Evolutionary conservation across 2,888 invertebrate genomes (phyloP).

Genomic region (Apomyelois bistriatella): DNA sequence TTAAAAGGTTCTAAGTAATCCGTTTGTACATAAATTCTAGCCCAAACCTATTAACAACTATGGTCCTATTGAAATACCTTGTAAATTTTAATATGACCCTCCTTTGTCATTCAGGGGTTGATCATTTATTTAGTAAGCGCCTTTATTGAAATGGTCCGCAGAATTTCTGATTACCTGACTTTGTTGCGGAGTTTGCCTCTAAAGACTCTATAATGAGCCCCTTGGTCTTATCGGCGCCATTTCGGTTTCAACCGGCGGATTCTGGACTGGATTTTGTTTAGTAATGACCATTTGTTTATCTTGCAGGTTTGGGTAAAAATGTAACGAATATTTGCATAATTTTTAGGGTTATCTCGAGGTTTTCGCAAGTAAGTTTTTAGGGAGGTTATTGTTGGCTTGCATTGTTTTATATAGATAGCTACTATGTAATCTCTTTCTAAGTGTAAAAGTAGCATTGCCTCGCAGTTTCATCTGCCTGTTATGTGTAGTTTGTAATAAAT

Average conservation of each 20-base stretch:
- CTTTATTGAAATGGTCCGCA: constrained; percentile 12
- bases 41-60: background rate
- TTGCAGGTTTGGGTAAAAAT: background rate
- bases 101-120: background rate
- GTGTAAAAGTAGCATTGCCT: too few relatives aligned
- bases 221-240: constrained; percentile 6
- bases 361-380: background rate
- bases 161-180: constrained; percentile 10
- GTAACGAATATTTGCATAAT: background rate
- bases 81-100: constrained; percentile 5
- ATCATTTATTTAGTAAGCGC: constrained; percentile 9
- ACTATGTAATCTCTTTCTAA: too few relatives aligned
- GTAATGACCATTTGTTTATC: constrained; percentile 4
- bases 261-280: constrained; percentile 1
- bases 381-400: too few relatives aligned
- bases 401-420: too few relatives aligned
- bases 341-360: background rate
- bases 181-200: background rate
- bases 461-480: too few relatives aligned
- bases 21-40: background rate
- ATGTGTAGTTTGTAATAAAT: too few relatives aligned
- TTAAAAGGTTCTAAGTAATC: too few relatives aligned
- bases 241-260: background rate
- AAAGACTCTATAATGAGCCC: constrained; percentile 6
- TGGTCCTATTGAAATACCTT: background rate